Conservation (phyloP, 2,888 invertebrate species). For the Eupithecia exiguata region DNA sequence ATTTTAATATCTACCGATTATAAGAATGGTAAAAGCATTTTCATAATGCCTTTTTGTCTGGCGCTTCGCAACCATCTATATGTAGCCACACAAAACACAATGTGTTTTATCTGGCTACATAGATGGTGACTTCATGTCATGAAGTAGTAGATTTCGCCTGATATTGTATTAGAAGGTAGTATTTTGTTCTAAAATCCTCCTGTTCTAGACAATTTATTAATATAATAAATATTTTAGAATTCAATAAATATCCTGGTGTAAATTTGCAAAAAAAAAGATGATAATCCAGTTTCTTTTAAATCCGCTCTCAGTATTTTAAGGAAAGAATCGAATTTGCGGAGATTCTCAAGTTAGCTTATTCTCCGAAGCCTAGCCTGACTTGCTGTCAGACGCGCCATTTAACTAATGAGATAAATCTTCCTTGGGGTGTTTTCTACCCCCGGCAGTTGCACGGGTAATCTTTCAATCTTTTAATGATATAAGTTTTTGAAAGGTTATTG, state of each 20-base stretch:
- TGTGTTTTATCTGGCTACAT: no score
- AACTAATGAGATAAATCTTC: constrained; percentile 81
- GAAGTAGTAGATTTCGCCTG: constrained; percentile 9
- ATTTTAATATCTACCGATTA: background rate
- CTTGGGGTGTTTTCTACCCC: constrained; percentile 71
- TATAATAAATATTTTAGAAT: background rate
- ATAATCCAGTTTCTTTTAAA: background rate
- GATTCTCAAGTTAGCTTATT: constrained; percentile 54
- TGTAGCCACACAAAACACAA: no score
- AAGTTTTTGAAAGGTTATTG: constrained; percentile 68
- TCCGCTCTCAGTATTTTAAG: constrained; percentile 27
- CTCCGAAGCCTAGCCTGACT: constrained; percentile 58
- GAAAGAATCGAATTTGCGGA: constrained; percentile 39
- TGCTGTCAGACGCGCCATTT: constrained; percentile 76
- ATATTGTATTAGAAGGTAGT: background rate
- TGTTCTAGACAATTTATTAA: no score
- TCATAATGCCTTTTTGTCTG: background rate
- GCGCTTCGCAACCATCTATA: constrained; percentile 21
- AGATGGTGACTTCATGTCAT: no score
- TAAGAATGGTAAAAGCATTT: no score
- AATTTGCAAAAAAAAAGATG: background rate
- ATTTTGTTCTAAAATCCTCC: background rate
- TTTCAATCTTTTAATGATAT: constrained; percentile 81
- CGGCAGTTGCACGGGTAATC: constrained; percentile 73
- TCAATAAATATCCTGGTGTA: background rate